Evolutionary conservation across 2,797 vertebrate species (phyloP).

Genomic region (Dallia pectoralis): DNA sequence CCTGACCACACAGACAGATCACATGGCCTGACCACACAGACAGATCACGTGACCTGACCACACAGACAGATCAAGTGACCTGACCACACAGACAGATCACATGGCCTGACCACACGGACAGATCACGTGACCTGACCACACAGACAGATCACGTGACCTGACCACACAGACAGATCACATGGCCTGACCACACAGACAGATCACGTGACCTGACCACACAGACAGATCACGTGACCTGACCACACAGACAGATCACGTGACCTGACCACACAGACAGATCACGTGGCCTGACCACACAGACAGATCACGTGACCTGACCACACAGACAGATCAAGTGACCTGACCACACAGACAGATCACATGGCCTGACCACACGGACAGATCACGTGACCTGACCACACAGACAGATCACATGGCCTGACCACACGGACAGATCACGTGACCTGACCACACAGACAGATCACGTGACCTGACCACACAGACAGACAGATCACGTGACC

Average conservation of each 20-base stretch:
- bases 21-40: no score
- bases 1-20: neutral
- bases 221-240: no score
- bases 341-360: constrained; percentile 11
- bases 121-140: no score
- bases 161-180: neutral
- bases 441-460: no score
- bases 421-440: neutral
- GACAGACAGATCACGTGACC: no score
- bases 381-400: no score
- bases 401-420: neutral
- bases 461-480: neutral
- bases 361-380: neutral
- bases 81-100: constrained; percentile 11
- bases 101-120: neutral
- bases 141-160: neutral
- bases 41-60: neutral
- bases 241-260: constrained; percentile 14
- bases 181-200: no score
- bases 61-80: neutral
- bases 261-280: neutral
- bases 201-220: neutral
- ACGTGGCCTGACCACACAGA: no score
- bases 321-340: neutral
- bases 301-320: neutral